phyloP scores from a whole-genome alignment of 2,113 vertebrate genomes.

The Gila orcuttii region DNA sequence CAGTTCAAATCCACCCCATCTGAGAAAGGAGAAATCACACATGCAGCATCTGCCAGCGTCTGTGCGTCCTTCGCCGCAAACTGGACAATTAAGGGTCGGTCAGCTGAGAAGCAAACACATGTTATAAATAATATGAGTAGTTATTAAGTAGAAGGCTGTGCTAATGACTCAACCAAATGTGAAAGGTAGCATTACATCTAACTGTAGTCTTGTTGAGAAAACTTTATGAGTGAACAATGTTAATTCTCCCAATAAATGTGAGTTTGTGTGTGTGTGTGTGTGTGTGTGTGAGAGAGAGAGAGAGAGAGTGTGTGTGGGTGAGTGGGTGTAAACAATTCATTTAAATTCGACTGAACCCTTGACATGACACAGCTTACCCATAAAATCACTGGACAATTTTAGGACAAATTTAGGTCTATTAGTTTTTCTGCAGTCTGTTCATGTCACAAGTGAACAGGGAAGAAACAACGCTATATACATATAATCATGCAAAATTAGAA shows the following conservation, averaged over 20 bases:
- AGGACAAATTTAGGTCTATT: too few species aligned
- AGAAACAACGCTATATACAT: not conserved
- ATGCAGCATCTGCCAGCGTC: slow-evolving; percentile 88
- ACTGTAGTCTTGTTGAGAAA: not conserved
- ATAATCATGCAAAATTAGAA: not conserved
- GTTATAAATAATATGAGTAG: not conserved
- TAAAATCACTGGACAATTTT: too few species aligned
- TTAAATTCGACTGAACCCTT: too few species aligned
- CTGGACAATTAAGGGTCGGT: slow-evolving; percentile 92
- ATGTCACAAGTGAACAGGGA: not conserved
- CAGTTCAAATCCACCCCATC: slow-evolving; percentile 97
- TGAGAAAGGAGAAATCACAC: slow-evolving; percentile 86
- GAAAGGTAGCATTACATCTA: not conserved
- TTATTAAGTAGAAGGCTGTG: not conserved
- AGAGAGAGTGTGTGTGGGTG: not conserved
- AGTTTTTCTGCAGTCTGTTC: too few species aligned
- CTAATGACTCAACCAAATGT: not conserved
- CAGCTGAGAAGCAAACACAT: slow-evolving; percentile 74
- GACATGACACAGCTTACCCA: too few species aligned
- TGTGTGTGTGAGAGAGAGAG: not conserved
- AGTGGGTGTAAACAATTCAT: not conserved
- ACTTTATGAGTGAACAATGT: not conserved
- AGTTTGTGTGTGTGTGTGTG: not conserved
- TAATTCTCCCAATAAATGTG: not conserved
- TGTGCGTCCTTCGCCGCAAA: slow-evolving; percentile 93